Base-by-base conservation (phyloP, 2,113 vertebrate species). In the Pithys albifrons region DNA sequence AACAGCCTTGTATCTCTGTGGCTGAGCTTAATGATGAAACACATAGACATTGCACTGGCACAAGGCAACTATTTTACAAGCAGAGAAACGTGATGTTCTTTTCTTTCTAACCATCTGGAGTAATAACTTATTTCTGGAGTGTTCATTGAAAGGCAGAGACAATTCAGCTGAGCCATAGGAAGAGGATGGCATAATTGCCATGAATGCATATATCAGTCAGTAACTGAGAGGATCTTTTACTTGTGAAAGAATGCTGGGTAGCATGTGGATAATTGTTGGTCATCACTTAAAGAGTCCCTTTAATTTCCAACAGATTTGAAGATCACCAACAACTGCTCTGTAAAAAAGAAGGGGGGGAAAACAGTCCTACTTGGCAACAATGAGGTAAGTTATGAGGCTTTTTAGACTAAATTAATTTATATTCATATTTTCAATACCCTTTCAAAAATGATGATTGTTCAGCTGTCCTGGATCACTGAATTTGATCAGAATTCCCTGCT, bases 291-390 rank as follows among this genome's bases (percentile, higher is more conserved):
- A 75, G 16, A 72, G 25, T 86, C 12, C 10, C 41, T 89, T 93
- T 94, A 12, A 76, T 91, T 95, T 81, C 49, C 83, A 85, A 7
- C 83, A 94, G 96, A 87, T 92, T 91, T 10, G 46, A 85, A 71
- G 72, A 55, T 54, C 58, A 31, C 41, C 37, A 51, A 55, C 59
- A 52, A 58, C 70, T 61, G 48, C 55, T 61, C 84, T 72, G 6
- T 71, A 65, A 81, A 88, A 94, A 94, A 69, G 37, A 55, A 83
- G 41, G 3, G 0, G 12, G n/a, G 17, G 18, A 24, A 81, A 77
- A 6, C 66, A 65, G 35, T 54, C 70, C 79, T 41, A 29, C 15
- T 4, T 87, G 70, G 37, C 70, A 78, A 85, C 57, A 51, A 97
- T 97, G 96, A 94, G 94, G 96, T 97, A 89, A 89, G 95, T 33